Conservation (phyloP, 2,113 vertebrate genomes). For the Enhydra lutris region DNA sequence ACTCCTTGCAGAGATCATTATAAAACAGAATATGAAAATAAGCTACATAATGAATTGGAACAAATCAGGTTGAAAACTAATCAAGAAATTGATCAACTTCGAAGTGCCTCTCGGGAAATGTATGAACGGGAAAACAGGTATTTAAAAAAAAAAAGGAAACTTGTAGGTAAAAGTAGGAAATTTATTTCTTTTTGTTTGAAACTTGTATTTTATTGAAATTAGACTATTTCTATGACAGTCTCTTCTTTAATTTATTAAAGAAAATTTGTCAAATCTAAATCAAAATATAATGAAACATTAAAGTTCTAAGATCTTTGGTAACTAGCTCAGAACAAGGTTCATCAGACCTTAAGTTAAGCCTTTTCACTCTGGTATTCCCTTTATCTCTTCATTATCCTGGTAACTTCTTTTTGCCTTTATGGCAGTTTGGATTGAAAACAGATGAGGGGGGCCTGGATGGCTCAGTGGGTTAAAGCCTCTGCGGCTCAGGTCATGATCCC, state of each 20-base stretch:
- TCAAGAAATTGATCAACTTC: constrained; percentile 94
- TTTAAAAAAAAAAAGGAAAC: background rate
- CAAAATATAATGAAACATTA: constrained; percentile 6
- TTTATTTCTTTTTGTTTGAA: background rate
- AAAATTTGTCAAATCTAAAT: background rate
- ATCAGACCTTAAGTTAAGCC: background rate
- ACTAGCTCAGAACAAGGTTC: background rate
- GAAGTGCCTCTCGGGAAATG: constrained; percentile 94
- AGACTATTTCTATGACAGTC: background rate
- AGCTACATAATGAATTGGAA: constrained; percentile 91
- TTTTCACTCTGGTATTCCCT: background rate
- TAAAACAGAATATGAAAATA: constrained; percentile 96
- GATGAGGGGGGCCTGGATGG: background rate
- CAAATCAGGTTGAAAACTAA: constrained; percentile 93
- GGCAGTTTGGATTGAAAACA: background rate
- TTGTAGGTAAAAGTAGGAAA: background rate
- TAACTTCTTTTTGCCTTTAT: background rate
- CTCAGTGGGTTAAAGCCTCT: too few relatives aligned
- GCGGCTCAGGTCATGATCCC: too few relatives aligned
- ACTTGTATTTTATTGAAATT: constrained; percentile 20
- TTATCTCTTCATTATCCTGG: background rate
- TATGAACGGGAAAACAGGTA: constrained; percentile 99
- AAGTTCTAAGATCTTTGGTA: constrained; percentile 25
- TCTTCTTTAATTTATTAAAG: background rate
- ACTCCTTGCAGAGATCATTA: constrained; percentile 90